Conservation (phyloP, 2,113 vertebrate species). For the Zosterops pallidus region DNA sequence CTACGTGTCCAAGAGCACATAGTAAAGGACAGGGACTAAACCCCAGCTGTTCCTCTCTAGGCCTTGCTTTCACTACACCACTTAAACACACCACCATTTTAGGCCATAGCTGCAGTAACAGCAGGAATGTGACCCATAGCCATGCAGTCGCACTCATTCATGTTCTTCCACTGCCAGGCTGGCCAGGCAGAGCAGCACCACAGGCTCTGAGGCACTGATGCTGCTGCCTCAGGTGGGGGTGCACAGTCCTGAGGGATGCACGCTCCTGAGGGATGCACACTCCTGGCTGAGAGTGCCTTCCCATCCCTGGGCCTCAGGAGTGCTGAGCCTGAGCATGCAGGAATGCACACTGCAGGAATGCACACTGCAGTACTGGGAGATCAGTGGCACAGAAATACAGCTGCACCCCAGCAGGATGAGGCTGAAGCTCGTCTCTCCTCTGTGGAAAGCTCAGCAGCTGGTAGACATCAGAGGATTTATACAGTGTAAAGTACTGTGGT, state of each 20-base stretch:
- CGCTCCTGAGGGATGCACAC: not conserved
- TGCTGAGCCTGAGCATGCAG: rapidly evolving
- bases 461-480: not conserved
- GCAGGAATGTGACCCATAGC: not conserved
- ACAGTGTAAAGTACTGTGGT: not conserved
- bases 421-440: not conserved
- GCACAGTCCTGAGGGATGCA: not conserved
- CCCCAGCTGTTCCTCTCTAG: not conserved
- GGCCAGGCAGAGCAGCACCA: not conserved
- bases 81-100: not conserved
- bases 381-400: rapidly evolving
- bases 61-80: not conserved
- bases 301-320: rapidly evolving
- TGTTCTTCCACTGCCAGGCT: not conserved
- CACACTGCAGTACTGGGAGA: not conserved
- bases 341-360: rapidly evolving
- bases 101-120: not conserved
- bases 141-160: rapidly evolving
- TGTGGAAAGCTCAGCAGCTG: not conserved
- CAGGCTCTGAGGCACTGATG: rapidly evolving
- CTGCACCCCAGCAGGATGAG: rapidly evolving
- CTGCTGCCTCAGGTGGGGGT: not conserved
- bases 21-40: not conserved
- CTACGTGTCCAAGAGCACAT: rapidly evolving
- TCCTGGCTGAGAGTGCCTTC: not conserved